phyloP scores from a whole-genome alignment of 2,113 vertebrate species.

The Mus musculus region GRCm39 chr4:68818501-68819000 shows the following conservation, averaged over 20 bases:
- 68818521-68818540: accelerated
- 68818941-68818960: too few species aligned
- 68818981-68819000: not conserved
- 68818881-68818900: not conserved
- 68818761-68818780: not conserved
- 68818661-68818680: not conserved
- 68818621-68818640: too few species aligned
- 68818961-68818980: accelerated
- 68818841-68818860: not conserved
- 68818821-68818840: not conserved
- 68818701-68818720: not conserved
- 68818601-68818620: not conserved
- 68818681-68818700: not conserved
- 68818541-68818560: not conserved
- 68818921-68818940: not conserved
- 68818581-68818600: not conserved
- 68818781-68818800: not conserved
- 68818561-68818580: not conserved
- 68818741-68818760: not conserved
- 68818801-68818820: not conserved
- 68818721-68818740: not conserved
- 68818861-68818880: accelerated
- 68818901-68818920: too few species aligned
- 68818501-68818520: not conserved
- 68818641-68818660: not conserved